Percentiles rank a stretch among this genome's conserved stretches.
phyloP scores from a whole-genome alignment of 2,888 invertebrate species.

The Dasypogon diadema region DNA sequence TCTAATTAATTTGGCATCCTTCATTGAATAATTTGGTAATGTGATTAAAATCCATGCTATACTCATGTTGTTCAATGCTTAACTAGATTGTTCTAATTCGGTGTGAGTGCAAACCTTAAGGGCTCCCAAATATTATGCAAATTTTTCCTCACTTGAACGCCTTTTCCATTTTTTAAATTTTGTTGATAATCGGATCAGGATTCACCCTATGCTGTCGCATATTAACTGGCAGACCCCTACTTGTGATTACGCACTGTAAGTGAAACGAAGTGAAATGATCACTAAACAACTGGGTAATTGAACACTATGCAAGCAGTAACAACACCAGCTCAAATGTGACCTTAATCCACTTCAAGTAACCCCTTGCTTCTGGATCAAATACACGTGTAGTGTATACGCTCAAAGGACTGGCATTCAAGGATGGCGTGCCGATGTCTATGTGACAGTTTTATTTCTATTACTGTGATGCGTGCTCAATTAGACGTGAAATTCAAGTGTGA shows the following conservation, averaged over 20 bases:
- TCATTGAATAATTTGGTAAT: too few relatives aligned
- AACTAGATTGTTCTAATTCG: too few relatives aligned
- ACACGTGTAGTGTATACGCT: slow-evolving; percentile 39
- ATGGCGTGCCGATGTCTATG: slow-evolving; percentile 43
- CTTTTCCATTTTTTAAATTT: slow-evolving; percentile 31
- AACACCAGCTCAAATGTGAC: slow-evolving; percentile 14
- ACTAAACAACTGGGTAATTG: slow-evolving; percentile 53
- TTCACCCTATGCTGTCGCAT: slow-evolving; percentile 1
- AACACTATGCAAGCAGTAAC: slow-evolving; percentile 34
- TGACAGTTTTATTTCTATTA: slow-evolving; percentile 48
- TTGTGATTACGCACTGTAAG: slow-evolving; percentile 32
- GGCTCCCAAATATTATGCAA: slow-evolving; percentile 20
- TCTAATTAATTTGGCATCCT: too few relatives aligned
- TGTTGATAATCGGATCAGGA: slow-evolving; percentile 34
- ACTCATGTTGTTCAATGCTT: too few relatives aligned
- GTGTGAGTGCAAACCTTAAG: too few relatives aligned
- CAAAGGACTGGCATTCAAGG: slow-evolving; percentile 5
- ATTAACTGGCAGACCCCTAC: slow-evolving; percentile 1
- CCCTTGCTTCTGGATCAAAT: slow-evolving; percentile 9
- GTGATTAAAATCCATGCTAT: too few relatives aligned
- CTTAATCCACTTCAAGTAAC: neutral
- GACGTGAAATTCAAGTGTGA: slow-evolving; percentile 53
- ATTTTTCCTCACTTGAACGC: slow-evolving; percentile 12
- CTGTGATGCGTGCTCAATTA: slow-evolving; percentile 55
- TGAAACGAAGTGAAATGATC: slow-evolving; percentile 56